Evolutionary conservation across 2,888 invertebrate species (phyloP).

Genomic region (Chouioia cunea): DNA sequence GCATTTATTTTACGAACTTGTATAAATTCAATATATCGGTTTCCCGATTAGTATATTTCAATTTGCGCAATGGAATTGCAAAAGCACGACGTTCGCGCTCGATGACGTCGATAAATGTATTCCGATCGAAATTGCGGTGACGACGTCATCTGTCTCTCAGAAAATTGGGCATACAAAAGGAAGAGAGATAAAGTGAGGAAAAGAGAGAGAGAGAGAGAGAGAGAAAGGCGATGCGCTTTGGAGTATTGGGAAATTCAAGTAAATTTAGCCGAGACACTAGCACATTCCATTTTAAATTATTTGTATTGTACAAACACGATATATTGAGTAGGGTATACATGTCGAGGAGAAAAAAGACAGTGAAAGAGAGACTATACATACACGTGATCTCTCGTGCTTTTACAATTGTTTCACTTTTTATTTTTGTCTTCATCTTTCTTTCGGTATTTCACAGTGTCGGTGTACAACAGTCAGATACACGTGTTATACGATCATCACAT

Average conservation of each 20-base stretch:
- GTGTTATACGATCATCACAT: slow-evolving; percentile 11
- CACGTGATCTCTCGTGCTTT: slow-evolving; percentile 6
- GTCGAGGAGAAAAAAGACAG: not conserved
- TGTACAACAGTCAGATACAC: slow-evolving; percentile 17
- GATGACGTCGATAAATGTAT: not conserved
- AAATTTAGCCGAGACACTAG: slow-evolving; percentile 5
- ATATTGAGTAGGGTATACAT: slow-evolving; percentile 17
- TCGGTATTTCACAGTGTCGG: not conserved
- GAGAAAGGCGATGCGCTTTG: not conserved
- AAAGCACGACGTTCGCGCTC: not conserved
- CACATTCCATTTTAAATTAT: slow-evolving; percentile 45
- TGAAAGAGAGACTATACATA: not conserved
- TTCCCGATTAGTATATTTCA: slow-evolving; percentile 21
- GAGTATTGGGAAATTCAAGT: slow-evolving; percentile 9
- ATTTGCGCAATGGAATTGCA: slow-evolving; percentile 34
- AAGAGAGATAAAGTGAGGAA: not conserved
- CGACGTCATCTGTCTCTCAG: no score
- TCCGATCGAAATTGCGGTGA: not conserved
- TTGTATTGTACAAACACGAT: slow-evolving; percentile 47
- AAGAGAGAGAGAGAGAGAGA: not conserved
- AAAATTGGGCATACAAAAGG: no score
- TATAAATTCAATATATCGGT: slow-evolving; percentile 19
- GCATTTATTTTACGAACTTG: not conserved
- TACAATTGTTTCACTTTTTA: not conserved
- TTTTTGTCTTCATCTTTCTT: slow-evolving; percentile 1